Conservation (phyloP, 2,797 vertebrate genomes). For the Ataeniobius toweri region DNA sequence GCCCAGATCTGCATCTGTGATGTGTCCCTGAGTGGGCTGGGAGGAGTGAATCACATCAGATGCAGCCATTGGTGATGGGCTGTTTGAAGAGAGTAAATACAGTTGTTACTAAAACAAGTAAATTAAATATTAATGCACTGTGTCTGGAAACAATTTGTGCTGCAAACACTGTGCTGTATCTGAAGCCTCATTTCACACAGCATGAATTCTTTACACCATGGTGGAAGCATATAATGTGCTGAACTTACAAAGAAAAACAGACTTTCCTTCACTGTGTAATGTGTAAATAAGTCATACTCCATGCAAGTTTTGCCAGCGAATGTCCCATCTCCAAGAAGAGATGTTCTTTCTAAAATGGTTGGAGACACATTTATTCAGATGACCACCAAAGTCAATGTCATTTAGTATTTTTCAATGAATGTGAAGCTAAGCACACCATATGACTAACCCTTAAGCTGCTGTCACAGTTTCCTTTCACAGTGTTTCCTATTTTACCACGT, state of each 20-base stretch:
- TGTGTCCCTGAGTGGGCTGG: conserved; percentile 32
- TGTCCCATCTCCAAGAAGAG: too few relatives aligned
- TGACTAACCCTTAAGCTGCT: not conserved
- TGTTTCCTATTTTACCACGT: too few relatives aligned
- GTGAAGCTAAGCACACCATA: not conserved
- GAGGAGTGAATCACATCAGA: conserved; percentile 31
- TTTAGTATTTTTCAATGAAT: not conserved
- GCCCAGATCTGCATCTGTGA: conserved; percentile 41
- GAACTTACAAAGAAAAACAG: not conserved
- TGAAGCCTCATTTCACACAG: not conserved
- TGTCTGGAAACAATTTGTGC: conserved; percentile 3
- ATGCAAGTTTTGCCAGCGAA: too few relatives aligned
- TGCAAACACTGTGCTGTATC: not conserved
- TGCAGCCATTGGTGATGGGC: not conserved
- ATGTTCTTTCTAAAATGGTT: too few relatives aligned
- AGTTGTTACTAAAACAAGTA: conserved; percentile 21
- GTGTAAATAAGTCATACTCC: not conserved
- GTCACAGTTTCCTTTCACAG: too few relatives aligned
- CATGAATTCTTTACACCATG: not conserved
- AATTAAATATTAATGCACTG: conserved; percentile 7
- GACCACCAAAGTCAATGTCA: not conserved
- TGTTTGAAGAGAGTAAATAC: conserved; percentile 25
- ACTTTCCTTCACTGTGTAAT: not conserved
- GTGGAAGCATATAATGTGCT: not conserved
- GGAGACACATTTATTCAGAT: not conserved